Evolutionary conservation across 2,888 invertebrate genomes (phyloP).

Genomic region (Tinea semifulvella): DNA sequence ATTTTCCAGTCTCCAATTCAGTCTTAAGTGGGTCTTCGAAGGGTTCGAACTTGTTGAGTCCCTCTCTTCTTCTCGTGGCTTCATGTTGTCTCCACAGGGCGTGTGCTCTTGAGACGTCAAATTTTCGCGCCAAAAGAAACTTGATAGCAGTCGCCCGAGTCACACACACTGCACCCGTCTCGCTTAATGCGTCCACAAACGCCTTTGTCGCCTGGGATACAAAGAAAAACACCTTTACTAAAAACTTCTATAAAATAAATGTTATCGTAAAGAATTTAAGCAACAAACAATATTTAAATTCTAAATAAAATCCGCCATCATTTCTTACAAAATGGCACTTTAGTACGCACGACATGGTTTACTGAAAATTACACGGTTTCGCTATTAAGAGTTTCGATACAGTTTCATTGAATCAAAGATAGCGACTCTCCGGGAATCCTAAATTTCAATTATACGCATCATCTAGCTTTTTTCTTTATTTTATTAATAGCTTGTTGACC

Average conservation of each 20-base stretch:
- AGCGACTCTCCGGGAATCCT: constrained; percentile 21
- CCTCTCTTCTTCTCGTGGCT: constrained; percentile 86
- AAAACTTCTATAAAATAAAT: too few species aligned
- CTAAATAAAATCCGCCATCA: neutral
- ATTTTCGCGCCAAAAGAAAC: constrained; percentile 93
- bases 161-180: constrained; percentile 60
- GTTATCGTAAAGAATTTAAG: neutral
- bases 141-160: constrained; percentile 91
- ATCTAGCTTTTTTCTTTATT: too few species aligned
- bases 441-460: constrained; percentile 18
- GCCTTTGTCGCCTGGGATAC: constrained; percentile 80
- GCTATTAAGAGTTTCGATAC: constrained; percentile 33
- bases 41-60: constrained; percentile 85
- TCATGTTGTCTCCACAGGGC: constrained; percentile 94
- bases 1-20: constrained; percentile 93
- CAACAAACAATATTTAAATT: neutral
- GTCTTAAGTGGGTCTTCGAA: constrained; percentile 82
- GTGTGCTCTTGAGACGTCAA: constrained; percentile 89
- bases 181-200: constrained; percentile 81
- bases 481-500: too few species aligned
- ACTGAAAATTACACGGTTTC: neutral
- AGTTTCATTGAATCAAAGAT: constrained; percentile 30
- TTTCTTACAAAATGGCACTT: neutral
- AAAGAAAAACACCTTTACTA: constrained; percentile 1
- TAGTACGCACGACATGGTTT: neutral